Evolutionary conservation across 2,113 vertebrate species (phyloP).

Genomic region (Amia ocellicauda): DNA sequence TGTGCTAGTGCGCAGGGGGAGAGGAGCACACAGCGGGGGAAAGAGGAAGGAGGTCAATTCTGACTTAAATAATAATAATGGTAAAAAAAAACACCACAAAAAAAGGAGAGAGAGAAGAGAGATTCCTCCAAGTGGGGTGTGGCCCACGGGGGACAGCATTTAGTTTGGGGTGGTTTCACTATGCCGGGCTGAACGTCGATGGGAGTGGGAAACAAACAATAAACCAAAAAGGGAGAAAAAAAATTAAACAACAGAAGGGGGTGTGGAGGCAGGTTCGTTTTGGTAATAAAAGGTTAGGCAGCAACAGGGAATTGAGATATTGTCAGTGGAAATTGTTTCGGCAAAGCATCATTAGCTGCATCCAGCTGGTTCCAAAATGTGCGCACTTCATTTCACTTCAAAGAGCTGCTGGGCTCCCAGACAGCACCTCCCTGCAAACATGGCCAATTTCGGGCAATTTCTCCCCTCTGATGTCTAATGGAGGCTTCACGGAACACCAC

Average conservation of each 20-base stretch:
- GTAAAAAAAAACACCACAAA: neutral
- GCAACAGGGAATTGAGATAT: constrained; percentile 10
- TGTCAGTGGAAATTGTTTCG: constrained; percentile 37
- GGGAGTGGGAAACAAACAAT: neutral
- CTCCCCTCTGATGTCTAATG: constrained; percentile 25
- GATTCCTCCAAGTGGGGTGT: neutral
- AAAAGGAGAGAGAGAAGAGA: constrained; percentile 8
- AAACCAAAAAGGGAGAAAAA: too few relatives aligned
- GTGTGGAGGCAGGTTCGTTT: neutral
- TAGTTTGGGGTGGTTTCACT: constrained; percentile 42
- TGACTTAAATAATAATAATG: constrained; percentile 14
- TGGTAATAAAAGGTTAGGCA: constrained; percentile 1
- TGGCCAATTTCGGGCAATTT: constrained; percentile 49
- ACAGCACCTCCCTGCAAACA: constrained; percentile 5
- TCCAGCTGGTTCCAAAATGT: constrained; percentile 50
- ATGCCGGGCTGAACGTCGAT: neutral
- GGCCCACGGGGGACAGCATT: constrained; percentile 20
- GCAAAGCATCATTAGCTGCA: constrained; percentile 45
- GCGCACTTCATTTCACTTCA: constrained; percentile 36
- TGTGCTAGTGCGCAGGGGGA: constrained; percentile 27
- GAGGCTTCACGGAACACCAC: constrained; percentile 26
- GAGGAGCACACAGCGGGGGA: constrained; percentile 19
- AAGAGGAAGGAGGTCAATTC: neutral
- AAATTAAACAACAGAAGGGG: neutral
- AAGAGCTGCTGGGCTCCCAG: constrained; percentile 13